Evolutionary conservation across 2,797 vertebrate genomes (phyloP), one percentile per base, ranked within the genome.

Genomic region (Uromys caudimaculatus): DNA sequence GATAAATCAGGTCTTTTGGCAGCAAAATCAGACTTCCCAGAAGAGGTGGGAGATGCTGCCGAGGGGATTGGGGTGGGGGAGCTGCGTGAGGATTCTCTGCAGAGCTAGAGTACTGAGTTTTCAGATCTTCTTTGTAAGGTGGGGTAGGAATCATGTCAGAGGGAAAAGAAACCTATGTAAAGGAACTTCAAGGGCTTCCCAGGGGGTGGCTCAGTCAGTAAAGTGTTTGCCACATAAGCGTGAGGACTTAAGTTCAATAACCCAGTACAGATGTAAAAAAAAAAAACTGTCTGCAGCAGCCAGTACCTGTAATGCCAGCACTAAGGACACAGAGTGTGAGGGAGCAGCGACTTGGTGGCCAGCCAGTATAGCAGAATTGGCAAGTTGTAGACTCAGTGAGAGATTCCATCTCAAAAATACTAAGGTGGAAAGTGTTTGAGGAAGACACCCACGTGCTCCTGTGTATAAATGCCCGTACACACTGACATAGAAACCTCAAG

Each of bases 1-100:
- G 97, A 98, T 98, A 98, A 98, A 98, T 98, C 94, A 94, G 97
- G 97, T 98, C 95, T 97, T 98, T 98, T 98, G 97, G 97, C 94
- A 98, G 96, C 95, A 97, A 97, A 97, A 83, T 89, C 89, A 93
- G 91, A 98, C 97, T 97, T 97, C 93, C 13, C 35, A 89, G 97
- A 97, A 96, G 89, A 97, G 98, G 91, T 94, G 92, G 86, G 87
- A 85, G 92, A 76, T 92, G 93, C 96, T 97, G 79, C 93, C 89
- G 7, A 19, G 77, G 92, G 13, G 16, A 35, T 35, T 3, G 12
- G 29, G 4, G 6, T 0, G 2, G 35, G 71, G n/a, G 96, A 96
- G 97, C 96, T 97, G 96, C 95, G 58, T 76, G 69, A 62, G 97
- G 96, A 95, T 96, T 97, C 97, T 95, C 94, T 83, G 54, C 35